Evolutionary conservation across 2,113 vertebrate genomes (phyloP), one percentile per base, ranked within the genome.

Genomic region (Neomonachus schauinslandi): DNA sequence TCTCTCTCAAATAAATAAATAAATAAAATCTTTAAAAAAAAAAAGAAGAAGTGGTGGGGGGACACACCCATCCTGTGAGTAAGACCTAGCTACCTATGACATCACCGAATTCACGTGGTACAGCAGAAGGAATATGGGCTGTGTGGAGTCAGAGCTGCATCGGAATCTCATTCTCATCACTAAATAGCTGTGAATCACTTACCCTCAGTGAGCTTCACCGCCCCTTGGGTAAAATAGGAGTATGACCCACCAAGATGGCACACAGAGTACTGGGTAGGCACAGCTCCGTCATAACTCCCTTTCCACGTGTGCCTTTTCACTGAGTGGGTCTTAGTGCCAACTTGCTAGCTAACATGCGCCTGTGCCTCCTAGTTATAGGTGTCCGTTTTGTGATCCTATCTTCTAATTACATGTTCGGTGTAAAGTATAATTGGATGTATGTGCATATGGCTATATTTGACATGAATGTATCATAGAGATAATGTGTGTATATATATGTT

Each of bases 291-390:
- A 10, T 55, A 42, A 24, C 19, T 63, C 36, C 26, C 19, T 10
- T 31, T 8, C 33, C 22, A 22, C 0, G 0, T 14, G 1, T 1
- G 22, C 46, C 33, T 67, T 61, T 61, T 24, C 2, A 0, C 2
- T 2, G 0, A n/a, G 16, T 18, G 55, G 5, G 1, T 7, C 81
- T 53, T 42, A 31, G 22, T 65, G 21, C 42, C 36, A 11, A 19
- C 79, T 55, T 53, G 8, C 53, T 80, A n/a, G 13, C 53, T 53
- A 61, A 22, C 4, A 9, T 2, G 42, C 28, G 21, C 57, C 51
- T 16, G 39, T 80, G 14, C 33, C 21, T 39, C 71, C 36, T 46
- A 22, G 14, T 18, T 65, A 6, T 14, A 16, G 86, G 19, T 81
- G 26, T 77, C 15, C 2, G 0, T 36, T 77, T 87, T 57, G 26